Conservation (phyloP, 2,888 invertebrate species). For the Thereva nobilitata region DNA sequence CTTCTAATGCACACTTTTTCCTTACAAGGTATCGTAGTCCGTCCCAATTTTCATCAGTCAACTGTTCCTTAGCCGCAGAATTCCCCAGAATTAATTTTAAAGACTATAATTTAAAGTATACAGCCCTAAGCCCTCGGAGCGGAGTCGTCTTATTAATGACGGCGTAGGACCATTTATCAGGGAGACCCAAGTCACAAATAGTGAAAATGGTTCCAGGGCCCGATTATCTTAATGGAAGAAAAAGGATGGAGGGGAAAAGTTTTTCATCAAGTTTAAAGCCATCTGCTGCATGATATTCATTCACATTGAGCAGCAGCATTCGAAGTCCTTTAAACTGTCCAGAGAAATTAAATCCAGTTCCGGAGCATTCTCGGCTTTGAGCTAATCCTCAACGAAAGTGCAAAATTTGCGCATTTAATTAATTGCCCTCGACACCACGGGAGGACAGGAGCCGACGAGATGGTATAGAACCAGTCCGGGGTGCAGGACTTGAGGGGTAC, state of each 20-base stretch:
- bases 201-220: constrained; percentile 19
- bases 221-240: constrained; percentile 31
- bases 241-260: constrained; percentile 21
- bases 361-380: no score
- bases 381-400: no score
- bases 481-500: no score
- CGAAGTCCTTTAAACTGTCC: no score
- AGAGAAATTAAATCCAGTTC: no score
- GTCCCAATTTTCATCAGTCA: constrained; percentile 15
- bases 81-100: constrained; percentile 18
- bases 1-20: no score
- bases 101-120: constrained; percentile 25
- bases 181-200: constrained; percentile 22
- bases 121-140: constrained; percentile 22
- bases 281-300: constrained; percentile 16
- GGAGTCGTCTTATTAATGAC: constrained; percentile 31
- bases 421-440: no score
- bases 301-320: no score
- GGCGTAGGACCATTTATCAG: constrained; percentile 22
- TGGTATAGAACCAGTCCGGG: no score
- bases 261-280: constrained; percentile 17
- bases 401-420: no score
- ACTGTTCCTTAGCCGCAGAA: constrained; percentile 9
- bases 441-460: no score
- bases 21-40: no score